These are phyloP conservation scores for Onthophagus sagittarius DNA, from an alignment of 2,888 invertebrate species.

Conservation along the genomic window DNA sequence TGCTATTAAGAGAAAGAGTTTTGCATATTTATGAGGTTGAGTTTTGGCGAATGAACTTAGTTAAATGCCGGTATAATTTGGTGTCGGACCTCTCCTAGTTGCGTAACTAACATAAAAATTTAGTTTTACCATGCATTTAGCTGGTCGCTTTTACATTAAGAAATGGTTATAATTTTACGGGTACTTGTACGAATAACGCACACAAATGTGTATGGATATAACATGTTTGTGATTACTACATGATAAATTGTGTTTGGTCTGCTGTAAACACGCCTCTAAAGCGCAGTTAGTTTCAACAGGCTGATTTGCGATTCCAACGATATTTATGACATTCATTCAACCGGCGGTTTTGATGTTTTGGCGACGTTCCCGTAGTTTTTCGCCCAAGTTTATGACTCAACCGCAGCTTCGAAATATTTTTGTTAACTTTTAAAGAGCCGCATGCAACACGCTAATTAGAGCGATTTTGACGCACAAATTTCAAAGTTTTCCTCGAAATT, in stretches of 20 bases:
- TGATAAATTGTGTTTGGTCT: not conserved
- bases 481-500: not conserved
- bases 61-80: not conserved
- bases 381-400: slow-evolving; percentile 12
- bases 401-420: not conserved
- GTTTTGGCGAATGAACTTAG: not conserved
- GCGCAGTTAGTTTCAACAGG: not conserved
- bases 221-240: not conserved
- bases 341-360: not conserved
- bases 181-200: not conserved
- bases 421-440: not conserved
- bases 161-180: not conserved
- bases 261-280: slow-evolving; percentile 8
- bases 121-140: not conserved
- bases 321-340: slow-evolving; percentile 17
- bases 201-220: not conserved
- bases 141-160: not conserved
- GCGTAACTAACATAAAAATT: not conserved
- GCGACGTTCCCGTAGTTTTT: slow-evolving; percentile 12
- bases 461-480: not conserved
- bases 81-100: not conserved
- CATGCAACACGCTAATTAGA: slow-evolving; percentile 6
- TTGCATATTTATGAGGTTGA: not conserved
- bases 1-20: not conserved
- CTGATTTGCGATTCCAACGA: slow-evolving; percentile 9